Conservation (phyloP, 2,797 vertebrate genomes). For the Sarcoramphus papa region DNA sequence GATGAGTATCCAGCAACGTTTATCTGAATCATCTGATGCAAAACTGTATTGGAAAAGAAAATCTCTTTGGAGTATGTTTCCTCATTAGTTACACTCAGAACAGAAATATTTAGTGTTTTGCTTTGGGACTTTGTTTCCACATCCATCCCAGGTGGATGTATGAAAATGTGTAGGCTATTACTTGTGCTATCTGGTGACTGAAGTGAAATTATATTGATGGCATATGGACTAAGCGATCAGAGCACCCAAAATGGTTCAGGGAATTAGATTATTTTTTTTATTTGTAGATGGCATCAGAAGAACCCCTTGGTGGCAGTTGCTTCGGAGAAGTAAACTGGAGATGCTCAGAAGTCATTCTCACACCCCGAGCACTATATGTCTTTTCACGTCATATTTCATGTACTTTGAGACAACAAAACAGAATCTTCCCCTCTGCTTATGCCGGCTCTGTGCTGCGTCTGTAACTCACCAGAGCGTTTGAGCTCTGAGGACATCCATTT, state of each 20-base stretch:
- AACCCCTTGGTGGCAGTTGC: neutral
- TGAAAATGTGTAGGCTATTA: neutral
- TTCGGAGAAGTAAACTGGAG: neutral
- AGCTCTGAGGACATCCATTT: neutral
- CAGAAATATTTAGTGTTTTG: neutral
- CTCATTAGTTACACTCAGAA: neutral
- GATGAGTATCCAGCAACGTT: neutral
- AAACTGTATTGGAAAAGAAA: neutral
- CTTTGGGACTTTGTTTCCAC: neutral
- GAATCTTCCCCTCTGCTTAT: neutral
- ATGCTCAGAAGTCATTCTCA: neutral
- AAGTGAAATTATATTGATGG: neutral
- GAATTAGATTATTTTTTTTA: neutral
- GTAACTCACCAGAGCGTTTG: neutral
- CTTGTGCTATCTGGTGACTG: neutral
- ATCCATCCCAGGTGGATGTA: neutral
- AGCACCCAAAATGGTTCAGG: neutral
- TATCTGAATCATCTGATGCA: neutral
- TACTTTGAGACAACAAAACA: neutral
- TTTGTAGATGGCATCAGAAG: neutral
- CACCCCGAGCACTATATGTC: neutral
- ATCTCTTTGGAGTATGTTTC: neutral
- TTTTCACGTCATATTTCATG: neutral
- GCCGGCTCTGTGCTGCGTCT: neutral
- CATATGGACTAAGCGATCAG: neutral